Conservation (phyloP, 2,113 vertebrate species). For the Coptodon rendalli region DNA sequence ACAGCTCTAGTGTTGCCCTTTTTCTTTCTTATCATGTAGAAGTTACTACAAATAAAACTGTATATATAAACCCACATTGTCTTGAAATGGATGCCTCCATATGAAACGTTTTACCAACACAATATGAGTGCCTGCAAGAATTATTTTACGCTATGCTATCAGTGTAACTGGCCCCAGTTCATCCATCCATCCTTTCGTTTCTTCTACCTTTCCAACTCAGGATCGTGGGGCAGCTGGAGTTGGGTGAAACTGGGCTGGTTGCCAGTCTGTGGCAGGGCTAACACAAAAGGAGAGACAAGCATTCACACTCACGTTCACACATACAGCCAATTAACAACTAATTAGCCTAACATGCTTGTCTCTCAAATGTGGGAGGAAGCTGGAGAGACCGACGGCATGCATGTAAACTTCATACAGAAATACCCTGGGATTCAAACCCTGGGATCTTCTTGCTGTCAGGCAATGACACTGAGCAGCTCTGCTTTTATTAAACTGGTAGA, state of each 20-base stretch:
- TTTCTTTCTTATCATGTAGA: not conserved
- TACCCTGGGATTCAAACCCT: not conserved
- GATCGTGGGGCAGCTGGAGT: not conserved
- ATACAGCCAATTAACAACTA: not conserved
- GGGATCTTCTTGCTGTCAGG: not conserved
- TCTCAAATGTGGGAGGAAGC: not conserved
- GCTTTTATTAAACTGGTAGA: not conserved
- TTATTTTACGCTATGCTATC: not conserved
- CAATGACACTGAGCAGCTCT: not conserved
- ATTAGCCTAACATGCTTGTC: not conserved
- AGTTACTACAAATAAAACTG: constrained; percentile 37
- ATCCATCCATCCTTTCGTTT: not conserved
- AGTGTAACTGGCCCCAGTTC: not conserved
- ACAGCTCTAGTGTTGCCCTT: not conserved
- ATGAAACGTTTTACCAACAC: not conserved
- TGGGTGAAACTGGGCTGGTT: not conserved
- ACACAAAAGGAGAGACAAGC: not conserved
- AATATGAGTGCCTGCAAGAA: not conserved
- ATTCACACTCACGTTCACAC: not conserved
- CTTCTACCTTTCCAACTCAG: not conserved
- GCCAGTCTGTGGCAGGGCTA: not conserved
- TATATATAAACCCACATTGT: not conserved
- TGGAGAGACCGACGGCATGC: not conserved
- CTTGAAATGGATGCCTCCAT: not conserved
- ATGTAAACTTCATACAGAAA: not conserved